Percentiles rank a stretch among this genome's conserved stretches.
Evolutionary conservation across 2,797 vertebrate species (phyloP).

Genomic region (Parotocinclus haroldoi): DNA sequence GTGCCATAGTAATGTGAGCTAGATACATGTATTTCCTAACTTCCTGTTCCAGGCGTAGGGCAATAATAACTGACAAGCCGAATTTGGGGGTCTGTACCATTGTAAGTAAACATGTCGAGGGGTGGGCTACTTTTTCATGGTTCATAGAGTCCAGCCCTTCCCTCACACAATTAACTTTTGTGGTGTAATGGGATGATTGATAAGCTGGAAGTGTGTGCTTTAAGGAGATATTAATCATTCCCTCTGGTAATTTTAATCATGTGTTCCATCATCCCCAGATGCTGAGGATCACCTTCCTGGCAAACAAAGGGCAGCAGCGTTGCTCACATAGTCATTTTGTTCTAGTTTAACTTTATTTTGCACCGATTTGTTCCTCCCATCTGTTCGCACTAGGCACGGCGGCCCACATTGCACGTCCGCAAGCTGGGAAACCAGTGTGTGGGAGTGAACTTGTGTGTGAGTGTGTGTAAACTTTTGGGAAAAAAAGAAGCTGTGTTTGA

Average conservation of each 20-base stretch:
- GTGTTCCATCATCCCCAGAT: slow-evolving; percentile 98
- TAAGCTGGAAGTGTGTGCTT: slow-evolving; percentile 99
- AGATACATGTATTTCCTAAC: not conserved
- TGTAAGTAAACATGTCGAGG: slow-evolving; percentile 99
- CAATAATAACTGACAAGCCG: slow-evolving; percentile 67
- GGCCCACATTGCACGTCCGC: slow-evolving; percentile 75
- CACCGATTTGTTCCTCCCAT: slow-evolving; percentile 77
- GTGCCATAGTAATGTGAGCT: not conserved
- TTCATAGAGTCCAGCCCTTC: slow-evolving; percentile 92
- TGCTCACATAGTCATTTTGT: slow-evolving; percentile 87
- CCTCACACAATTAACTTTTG: slow-evolving; percentile 97
- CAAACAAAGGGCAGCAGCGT: slow-evolving; percentile 95
- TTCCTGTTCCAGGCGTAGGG: slow-evolving; percentile 3
- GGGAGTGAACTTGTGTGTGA: slow-evolving; percentile 66
- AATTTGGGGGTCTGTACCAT: slow-evolving; percentile 80
- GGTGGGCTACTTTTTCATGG: slow-evolving; percentile 95
- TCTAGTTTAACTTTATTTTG: slow-evolving; percentile 87
- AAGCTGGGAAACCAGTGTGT: slow-evolving; percentile 75
- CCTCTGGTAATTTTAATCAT: slow-evolving; percentile 98
- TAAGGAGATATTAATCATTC: slow-evolving; percentile 99
- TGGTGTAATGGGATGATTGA: slow-evolving; percentile 99
- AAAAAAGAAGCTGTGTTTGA: slow-evolving; percentile 73
- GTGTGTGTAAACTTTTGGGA: slow-evolving; percentile 69
- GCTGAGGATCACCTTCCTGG: slow-evolving; percentile 96
- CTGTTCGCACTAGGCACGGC: slow-evolving; percentile 76